A percentile compares a stretch with the other conserved stretches of the same genome.
These are phyloP conservation scores for Drosophila kuntzei DNA, from an alignment of 2,888 invertebrate genomes.

Conservation along the genomic window DNA sequence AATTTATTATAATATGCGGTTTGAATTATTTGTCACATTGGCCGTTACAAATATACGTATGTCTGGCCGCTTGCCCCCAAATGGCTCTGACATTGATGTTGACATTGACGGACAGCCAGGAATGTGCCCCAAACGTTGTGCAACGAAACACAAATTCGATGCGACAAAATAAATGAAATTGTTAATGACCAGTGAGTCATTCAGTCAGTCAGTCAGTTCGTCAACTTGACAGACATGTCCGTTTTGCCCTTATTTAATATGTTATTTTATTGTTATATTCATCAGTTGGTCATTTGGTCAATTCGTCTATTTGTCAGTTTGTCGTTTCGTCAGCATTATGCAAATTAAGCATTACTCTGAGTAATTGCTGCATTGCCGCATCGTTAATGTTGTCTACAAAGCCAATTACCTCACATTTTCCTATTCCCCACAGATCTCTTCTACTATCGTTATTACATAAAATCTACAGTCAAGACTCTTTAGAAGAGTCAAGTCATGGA, in stretches of 20 bases:
- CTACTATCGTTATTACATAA: constrained; percentile 3
- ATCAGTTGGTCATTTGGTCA: constrained; percentile 21
- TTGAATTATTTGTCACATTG: constrained; percentile 75
- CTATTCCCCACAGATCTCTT: background rate
- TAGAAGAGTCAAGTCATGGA: background rate
- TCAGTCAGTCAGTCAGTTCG: constrained; percentile 7
- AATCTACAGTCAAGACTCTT: background rate
- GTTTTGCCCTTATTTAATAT: constrained; percentile 68
- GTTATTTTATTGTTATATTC: constrained; percentile 76
- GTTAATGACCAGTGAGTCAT: constrained; percentile 69
- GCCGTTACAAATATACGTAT: constrained; percentile 42
- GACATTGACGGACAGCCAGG: constrained; percentile 66
- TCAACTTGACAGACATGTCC: constrained; percentile 17
- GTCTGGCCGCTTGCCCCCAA: constrained; percentile 43
- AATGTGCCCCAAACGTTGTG: constrained; percentile 14
- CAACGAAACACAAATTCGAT: constrained; percentile 33
- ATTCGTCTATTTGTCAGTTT: constrained; percentile 9
- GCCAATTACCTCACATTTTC: constrained; percentile 31
- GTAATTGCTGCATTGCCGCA: constrained; percentile 63
- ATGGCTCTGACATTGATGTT: constrained; percentile 69
- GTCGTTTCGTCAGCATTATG: constrained; percentile 59
- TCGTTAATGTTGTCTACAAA: constrained; percentile 36
- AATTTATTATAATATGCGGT: constrained; percentile 74
- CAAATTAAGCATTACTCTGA: constrained; percentile 67
- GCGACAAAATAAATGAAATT: constrained; percentile 79